Evolutionary conservation across 2,113 vertebrate species (phyloP), one percentile per base, ranked within the genome.

Genomic region (Rhadina sibilatrix): DNA sequence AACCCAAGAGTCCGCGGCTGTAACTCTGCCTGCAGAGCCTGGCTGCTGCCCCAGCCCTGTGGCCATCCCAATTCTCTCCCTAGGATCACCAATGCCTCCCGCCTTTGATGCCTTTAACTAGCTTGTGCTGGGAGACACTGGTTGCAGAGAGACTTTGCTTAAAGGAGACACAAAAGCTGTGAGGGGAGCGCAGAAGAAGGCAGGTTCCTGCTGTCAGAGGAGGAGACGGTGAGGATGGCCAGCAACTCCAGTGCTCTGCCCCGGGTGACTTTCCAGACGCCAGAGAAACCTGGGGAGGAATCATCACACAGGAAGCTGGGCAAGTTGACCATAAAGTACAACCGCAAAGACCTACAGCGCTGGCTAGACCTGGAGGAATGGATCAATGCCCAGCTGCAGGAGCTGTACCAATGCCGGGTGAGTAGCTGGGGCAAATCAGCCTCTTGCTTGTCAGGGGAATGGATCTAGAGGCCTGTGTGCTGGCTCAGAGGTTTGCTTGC

Each of bases 361-460:
- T 98, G 99, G 97, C 97, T 99, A 87, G 99, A 99, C 49, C 97
- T 99, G 66, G 99, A 99, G 97, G 98, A 99, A 85, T 99, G 99
- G 99, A 98, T 99, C 74, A 99, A 99, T 5, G 75, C 96, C 7
- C 98, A 99, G 89, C 95, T 99, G 87, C 99, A 99, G 97, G 98
- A 99, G 96, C 98, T 99, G 69, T 99, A 99, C 95, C 99, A 98
- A 10, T 99, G 98, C 49, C 98, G 98, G 98, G 99, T 99, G 97
- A 90, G 98, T 97, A 85, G 3, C 63, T 47, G 90, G 87, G 60
- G 14, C 25, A 60, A 75, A 74, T 8, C 22, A 31, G 56, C 59
- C 31, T 21, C 37, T 81, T 10, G 1, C 28, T 38, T 5, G 0
- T 37, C 42, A n/a, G 15, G 11, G 20, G 22, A 46, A 54, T 23